A percentile compares a stretch with the other conserved stretches of the same genome.
These are phyloP conservation scores for Diadema setosum DNA, from an alignment of 35 echinoderm and acorn worm genomes.

Conservation along the genomic window DNA sequence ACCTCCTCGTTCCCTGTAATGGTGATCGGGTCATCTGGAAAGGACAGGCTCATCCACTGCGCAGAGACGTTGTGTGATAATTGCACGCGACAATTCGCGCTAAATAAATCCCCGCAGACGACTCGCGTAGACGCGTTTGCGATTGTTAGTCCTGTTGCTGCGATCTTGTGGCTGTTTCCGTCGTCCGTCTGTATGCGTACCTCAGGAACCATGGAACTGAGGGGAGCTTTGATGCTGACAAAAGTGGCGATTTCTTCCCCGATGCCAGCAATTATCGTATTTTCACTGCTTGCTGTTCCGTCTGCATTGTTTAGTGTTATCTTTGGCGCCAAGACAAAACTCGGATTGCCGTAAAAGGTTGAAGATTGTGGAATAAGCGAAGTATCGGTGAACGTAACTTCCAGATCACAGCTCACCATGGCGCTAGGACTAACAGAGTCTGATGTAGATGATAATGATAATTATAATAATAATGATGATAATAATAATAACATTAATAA, in stretches of 20 bases:
- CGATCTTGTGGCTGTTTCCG: not conserved
- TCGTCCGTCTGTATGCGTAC: not conserved
- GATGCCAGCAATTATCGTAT: not conserved
- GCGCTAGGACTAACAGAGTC: no score
- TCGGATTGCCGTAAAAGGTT: not conserved
- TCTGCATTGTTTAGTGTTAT: not conserved
- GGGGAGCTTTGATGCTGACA: not conserved
- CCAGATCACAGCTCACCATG: no score
- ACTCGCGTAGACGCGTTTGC: not conserved
- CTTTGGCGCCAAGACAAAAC: not conserved
- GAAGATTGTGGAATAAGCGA: no score
- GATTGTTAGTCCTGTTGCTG: not conserved
- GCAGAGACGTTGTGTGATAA: not conserved
- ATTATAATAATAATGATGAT: no score
- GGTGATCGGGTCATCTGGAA: not conserved
- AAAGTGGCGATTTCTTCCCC: not conserved
- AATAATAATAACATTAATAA: no score
- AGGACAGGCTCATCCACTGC: not conserved
- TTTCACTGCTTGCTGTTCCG: not conserved
- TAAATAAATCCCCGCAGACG: not conserved
- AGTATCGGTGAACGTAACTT: no score
- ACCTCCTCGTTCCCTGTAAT: not conserved
- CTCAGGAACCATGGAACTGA: not conserved
- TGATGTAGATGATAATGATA: no score
- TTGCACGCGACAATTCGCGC: not conserved